phyloP scores from a whole-genome alignment of 2,797 vertebrate species.

The Myotis vivesi region DNA sequence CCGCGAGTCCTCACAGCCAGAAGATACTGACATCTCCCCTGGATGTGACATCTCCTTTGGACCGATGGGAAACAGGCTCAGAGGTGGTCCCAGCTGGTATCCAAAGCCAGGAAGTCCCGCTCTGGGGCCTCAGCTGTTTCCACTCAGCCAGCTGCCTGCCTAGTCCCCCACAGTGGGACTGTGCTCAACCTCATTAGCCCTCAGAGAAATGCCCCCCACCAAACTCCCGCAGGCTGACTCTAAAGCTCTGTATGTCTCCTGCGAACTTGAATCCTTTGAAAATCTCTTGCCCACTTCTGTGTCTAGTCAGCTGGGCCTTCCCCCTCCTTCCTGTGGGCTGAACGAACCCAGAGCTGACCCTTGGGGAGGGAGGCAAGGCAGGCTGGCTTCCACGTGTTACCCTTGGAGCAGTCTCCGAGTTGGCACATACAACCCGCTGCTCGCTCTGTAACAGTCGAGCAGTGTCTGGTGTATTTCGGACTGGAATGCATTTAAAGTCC shows the following conservation, averaged over 20 bases:
- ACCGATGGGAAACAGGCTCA: background rate
- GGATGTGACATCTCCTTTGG: background rate
- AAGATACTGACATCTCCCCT: background rate
- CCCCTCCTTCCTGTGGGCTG: background rate
- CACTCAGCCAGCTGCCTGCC: background rate
- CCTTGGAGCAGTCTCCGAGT: background rate
- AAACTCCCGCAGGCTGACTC: fast-evolving
- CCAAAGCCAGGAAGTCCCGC: background rate
- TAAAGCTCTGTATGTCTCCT: background rate
- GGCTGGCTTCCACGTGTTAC: background rate
- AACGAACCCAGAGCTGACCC: background rate
- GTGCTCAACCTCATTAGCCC: too few relatives aligned
- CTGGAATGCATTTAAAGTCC: too few relatives aligned
- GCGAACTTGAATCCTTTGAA: background rate
- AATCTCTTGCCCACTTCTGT: background rate
- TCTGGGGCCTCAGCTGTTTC: background rate
- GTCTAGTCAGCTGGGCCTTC: too few relatives aligned
- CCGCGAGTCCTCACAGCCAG: background rate
- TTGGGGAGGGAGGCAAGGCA: background rate
- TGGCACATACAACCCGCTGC: fast-evolving
- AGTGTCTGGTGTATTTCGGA: fast-evolving
- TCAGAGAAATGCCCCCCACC: too few relatives aligned
- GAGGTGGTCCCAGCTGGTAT: background rate
- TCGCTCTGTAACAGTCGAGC: fast-evolving
- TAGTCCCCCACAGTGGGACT: background rate